phyloP scores from a whole-genome alignment of 2,888 invertebrate species.

The Rhamphomyia laevipes region DNA sequence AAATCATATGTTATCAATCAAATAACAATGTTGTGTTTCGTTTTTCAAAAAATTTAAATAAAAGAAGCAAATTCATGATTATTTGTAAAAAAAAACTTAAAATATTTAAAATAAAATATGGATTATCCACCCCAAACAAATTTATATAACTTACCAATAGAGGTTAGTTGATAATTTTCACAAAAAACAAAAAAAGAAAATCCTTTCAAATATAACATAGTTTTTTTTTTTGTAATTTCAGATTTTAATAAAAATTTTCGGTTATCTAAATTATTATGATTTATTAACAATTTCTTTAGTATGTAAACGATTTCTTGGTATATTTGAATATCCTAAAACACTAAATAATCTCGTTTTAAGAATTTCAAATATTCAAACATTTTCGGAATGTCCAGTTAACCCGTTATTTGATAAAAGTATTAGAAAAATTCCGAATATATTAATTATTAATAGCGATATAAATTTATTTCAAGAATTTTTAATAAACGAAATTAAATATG shows the following conservation, averaged over 20 bases:
- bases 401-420: neutral
- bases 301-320: neutral
- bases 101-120: too few relatives aligned
- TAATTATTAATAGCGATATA: neutral
- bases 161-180: too few relatives aligned
- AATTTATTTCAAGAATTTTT: neutral
- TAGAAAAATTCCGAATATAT: neutral
- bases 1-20: too few relatives aligned
- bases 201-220: too few relatives aligned
- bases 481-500: neutral
- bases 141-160: too few relatives aligned
- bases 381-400: neutral
- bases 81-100: too few relatives aligned
- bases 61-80: too few relatives aligned
- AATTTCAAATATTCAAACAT: neutral
- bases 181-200: too few relatives aligned
- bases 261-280: neutral
- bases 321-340: neutral
- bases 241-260: conserved; percentile 1
- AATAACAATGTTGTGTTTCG: too few relatives aligned
- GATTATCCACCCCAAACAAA: too few relatives aligned
- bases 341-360: neutral
- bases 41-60: too few relatives aligned
- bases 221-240: neutral
- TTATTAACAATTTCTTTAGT: neutral